These are phyloP conservation scores for Microplitis mediator DNA, from an alignment of 1,140 invertebrate genomes.

Conservation along the genomic window DNA sequence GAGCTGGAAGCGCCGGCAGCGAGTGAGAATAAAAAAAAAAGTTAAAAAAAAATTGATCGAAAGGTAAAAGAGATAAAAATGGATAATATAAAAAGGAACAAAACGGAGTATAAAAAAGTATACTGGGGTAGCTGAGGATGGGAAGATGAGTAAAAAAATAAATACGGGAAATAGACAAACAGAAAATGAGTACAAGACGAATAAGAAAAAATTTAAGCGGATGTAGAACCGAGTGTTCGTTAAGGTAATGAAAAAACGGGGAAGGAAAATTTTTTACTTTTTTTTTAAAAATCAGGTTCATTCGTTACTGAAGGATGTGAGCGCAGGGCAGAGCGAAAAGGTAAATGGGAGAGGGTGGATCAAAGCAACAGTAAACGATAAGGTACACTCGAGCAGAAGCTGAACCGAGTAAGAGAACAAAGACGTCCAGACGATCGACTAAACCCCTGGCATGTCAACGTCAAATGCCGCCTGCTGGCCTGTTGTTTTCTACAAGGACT, in stretches of 20 bases:
- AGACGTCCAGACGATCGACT: constrained; percentile 8
- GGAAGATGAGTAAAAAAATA: not conserved
- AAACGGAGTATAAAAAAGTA: not conserved
- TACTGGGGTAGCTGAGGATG: not conserved
- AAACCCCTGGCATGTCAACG: constrained; percentile 9
- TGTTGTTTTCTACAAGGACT: constrained; percentile 1
- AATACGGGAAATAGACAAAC: not conserved
- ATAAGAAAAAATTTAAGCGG: not conserved
- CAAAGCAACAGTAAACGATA: not conserved
- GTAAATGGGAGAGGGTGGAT: not conserved
- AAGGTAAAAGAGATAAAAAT: not conserved
- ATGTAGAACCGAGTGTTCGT: constrained; percentile 28
- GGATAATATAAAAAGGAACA: not conserved
- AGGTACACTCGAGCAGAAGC: not conserved
- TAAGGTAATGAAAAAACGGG: constrained; percentile 18
- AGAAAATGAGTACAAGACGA: no score
- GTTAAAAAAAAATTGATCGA: not conserved
- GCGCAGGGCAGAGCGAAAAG: not conserved
- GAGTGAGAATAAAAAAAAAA: not conserved
- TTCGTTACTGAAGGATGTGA: constrained; percentile 13
- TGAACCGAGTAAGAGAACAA: not conserved
- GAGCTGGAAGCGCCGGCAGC: not conserved
- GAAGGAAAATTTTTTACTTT: not conserved
- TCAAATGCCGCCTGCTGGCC: not conserved
- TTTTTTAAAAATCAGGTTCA: constrained; percentile 18